Base-by-base conservation (phyloP, 2,888 invertebrate genomes). In the Ephialtes manifestator region DNA sequence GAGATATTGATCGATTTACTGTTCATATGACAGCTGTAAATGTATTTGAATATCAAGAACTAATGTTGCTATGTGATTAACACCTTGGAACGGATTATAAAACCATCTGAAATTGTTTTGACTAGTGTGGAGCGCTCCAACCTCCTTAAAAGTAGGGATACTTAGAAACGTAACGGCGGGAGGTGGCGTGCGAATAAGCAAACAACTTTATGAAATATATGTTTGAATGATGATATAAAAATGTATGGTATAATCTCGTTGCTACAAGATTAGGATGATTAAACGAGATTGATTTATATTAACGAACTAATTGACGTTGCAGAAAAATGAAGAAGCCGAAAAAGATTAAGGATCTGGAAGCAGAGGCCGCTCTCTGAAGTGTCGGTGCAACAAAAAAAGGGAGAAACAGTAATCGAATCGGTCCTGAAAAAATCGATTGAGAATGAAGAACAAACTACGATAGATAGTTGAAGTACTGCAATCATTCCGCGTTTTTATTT, bases 401-500 rank as follows among this genome's bases (percentile, higher is more conserved):
- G 28, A 24, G 58, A 79, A 63, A 55, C 60, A 65, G 11, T 28
- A 58, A 68, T 60, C 43, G 72, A 71, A 68, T 72, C 71, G 81
- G 65, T 71, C 65, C 48, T 81, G 63, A 72, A 48, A 39, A 81
- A 77, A 84, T 72, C 79, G 79, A 71, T 79, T 35, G 24, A 35
- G 63, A 48, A 35, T 51, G 55, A 60, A 35, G 60, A 79, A 79
- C 68, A 70, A 78, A 63, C 58, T 60, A 60, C 58, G 71, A 58
- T 60, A 72, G 65, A 51, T 74, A 84, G 60, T 77, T 53, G 55
- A 79, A 75, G 86, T 86, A 88, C 86, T 86, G 81, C 75, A 81
- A 88, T 89, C 90, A 90, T 90, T 90, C 89, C 88, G 82, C 87
- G 84, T 88, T 87, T 70, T 88, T 88, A 88, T 88, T 87, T 88